Evolutionary conservation across 2,888 invertebrate genomes (phyloP), one percentile per base, ranked within the genome.

Genomic region (Hemistola chrysoprasaria): DNA sequence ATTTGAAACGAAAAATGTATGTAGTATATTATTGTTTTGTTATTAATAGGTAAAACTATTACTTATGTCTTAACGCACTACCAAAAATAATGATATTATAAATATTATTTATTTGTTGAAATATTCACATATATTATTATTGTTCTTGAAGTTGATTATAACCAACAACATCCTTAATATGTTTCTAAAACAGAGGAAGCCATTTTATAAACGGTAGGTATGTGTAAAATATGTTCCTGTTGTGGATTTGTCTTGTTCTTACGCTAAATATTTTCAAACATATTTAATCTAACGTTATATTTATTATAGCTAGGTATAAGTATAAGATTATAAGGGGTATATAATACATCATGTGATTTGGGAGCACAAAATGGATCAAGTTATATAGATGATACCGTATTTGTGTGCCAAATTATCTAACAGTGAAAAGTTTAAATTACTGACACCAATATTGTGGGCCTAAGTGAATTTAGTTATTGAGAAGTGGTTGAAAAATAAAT

Each of bases 351-450:
- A 48, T 60, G 65, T 64, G 59, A 68, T 69, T 65, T 59, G 68
- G 70, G 66, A 77, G 80, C 77, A 80, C 78, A 79, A 78, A 73
- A 68, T 57, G 67, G 63, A 72, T 69, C 65, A 71, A 71, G 73
- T 63, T 57, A 58, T 63, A 61, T 26, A 50, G 34, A 53, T 32
- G 31, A 59, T 48, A 47, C 47, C 65, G 47, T 65, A 64, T 61
- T 62, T 64, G 61, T 67, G 68, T 72, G 66, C 65, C 65, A 66
- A 69, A 66, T 55, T 49, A 46, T 44, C 34, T 48, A 52, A 31
- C 4, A 10, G n/a, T n/a, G n/a, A 39, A 34, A 9, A 31, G 11
- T 28, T 29, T 6, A 22, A 11, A 20, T 9, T 33, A 11, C 8
- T 21, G 20, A 23, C 16, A 25, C 31, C 30, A 31, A 30, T 38